A percentile compares a stretch with the other conserved stretches of the same genome.
Conservation (phyloP, 1,140 invertebrate genomes). For the Notospermus geniculatus region DNA sequence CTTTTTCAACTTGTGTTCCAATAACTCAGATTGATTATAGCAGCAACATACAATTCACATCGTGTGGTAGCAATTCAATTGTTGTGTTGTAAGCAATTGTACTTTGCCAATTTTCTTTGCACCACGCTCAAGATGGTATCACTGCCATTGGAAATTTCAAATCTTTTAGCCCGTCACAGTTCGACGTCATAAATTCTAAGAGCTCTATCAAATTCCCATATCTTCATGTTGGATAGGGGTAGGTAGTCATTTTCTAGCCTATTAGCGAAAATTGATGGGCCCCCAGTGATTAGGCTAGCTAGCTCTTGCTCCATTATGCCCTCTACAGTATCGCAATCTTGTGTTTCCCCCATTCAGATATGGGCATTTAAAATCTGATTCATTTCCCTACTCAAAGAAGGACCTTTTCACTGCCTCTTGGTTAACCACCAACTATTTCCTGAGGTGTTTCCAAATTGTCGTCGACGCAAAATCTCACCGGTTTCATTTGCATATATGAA, state of each 20-base stretch:
- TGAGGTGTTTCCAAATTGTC: conserved; percentile 8
- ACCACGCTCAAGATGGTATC: too few species aligned
- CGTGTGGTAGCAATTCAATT: too few species aligned
- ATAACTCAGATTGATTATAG: too few species aligned
- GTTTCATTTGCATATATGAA: conserved; percentile 7
- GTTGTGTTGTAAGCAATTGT: too few species aligned
- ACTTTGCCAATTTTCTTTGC: too few species aligned
- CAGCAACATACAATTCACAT: too few species aligned
- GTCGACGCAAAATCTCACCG: neutral
- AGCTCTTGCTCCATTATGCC: conserved; percentile 3
- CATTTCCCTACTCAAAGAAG: too few species aligned
- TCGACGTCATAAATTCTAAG: too few species aligned
- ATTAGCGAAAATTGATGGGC: conserved; percentile 7
- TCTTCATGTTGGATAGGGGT: neutral
- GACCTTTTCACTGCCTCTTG: neutral
- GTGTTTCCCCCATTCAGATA: neutral
- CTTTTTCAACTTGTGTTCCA: too few species aligned
- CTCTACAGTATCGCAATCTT: conserved; percentile 3
- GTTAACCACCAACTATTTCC: conserved; percentile 8
- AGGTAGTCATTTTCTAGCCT: conserved; percentile 11
- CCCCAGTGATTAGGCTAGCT: conserved; percentile 5
- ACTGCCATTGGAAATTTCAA: too few species aligned
- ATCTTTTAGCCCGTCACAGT: too few species aligned
- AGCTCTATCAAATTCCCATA: conserved; percentile 4
- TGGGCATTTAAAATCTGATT: neutral